A percentile compares a stretch with the other conserved stretches of the same genome.
Evolutionary conservation across 2,797 vertebrate species (phyloP).

Genomic region (Novumbra hubbsi): DNA sequence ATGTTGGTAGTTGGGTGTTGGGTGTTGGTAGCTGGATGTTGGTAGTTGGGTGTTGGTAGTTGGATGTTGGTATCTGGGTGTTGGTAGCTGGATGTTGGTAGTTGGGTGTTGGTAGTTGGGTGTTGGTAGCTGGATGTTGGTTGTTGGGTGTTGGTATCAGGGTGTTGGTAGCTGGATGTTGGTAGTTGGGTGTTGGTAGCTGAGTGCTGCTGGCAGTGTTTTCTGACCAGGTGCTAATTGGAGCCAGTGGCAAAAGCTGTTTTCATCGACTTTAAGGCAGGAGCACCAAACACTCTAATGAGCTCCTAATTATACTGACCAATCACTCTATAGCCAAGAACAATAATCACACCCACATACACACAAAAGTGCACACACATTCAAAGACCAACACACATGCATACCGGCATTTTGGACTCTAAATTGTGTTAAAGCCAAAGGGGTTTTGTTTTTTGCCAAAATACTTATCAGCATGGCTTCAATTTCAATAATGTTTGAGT

Average conservation of each 20-base stretch:
- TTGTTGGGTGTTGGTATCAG: too few relatives aligned
- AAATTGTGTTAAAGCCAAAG: too few relatives aligned
- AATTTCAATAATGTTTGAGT: not conserved
- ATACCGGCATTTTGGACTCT: not conserved
- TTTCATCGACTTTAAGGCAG: conserved; percentile 8
- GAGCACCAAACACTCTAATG: conserved; percentile 15
- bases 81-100: too few relatives aligned
- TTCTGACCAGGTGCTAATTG: conserved; percentile 9
- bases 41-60: too few relatives aligned
- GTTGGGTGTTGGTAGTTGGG: too few relatives aligned
- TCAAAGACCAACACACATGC: not conserved
- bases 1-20: not conserved
- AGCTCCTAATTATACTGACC: conserved; percentile 20
- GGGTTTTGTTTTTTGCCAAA: too few relatives aligned
- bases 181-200: not conserved
- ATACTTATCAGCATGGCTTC: too few relatives aligned
- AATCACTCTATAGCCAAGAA: not conserved
- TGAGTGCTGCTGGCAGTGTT: not conserved
- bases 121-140: too few relatives aligned
- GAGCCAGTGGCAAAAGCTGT: conserved; percentile 9
- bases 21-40: too few relatives aligned
- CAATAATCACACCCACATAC: not conserved
- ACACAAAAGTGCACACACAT: not conserved
- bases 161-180: not conserved
- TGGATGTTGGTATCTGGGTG: too few relatives aligned